Evolutionary conservation across 2,797 vertebrate species (phyloP), one percentile per base, ranked within the genome.

Genomic region (Macropodus opercularis): DNA sequence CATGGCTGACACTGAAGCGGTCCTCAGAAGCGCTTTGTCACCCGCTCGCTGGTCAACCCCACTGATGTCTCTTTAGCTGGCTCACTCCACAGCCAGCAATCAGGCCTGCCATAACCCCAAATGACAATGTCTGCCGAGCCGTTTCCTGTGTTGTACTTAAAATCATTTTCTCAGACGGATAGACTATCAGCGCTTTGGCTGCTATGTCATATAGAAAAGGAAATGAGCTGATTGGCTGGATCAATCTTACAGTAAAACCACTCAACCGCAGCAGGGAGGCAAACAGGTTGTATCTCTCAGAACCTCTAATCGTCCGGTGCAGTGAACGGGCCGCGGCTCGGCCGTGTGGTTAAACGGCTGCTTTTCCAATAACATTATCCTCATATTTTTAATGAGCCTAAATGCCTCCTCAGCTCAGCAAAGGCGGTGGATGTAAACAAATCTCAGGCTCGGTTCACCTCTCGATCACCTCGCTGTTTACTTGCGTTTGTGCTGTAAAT

Each of bases 221-320:
- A 88, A 87, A 84, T 86, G 73, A 85, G 73, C 69, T 80, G 85
- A 89, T 85, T 52, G 27, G 69, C 77, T 73, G 72, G 77, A 87
- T 87, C 85, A 74, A 41, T 85, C 79, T 80, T 69, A 72, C 76
- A 61, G 77, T 72, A 62, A 90, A 89, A 84, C 86, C 86, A 83
- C 83, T 85, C 82, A 82, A 65, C 75, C 38, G 10, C 83, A 75
- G 66, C 68, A 65, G 68, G 59, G 47, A 84, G 67, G 57, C 50
- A 61, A 63, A 55, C 60, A 70, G 69, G 78, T 80, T 80, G 76
- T 61, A 70, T 72, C 68, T 74, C 59, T 34, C 46, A 34, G 56
- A 58, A 65, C 54, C 57, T 66, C 63, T 38, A 63, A 77, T 77
- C 53, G 57, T 75, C 72, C 39, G 27, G 46, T 52, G 23, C 35